These are phyloP conservation scores for Zapus hudsonius DNA, from an alignment of 2,113 vertebrate genomes.

Conservation along the genomic window DNA sequence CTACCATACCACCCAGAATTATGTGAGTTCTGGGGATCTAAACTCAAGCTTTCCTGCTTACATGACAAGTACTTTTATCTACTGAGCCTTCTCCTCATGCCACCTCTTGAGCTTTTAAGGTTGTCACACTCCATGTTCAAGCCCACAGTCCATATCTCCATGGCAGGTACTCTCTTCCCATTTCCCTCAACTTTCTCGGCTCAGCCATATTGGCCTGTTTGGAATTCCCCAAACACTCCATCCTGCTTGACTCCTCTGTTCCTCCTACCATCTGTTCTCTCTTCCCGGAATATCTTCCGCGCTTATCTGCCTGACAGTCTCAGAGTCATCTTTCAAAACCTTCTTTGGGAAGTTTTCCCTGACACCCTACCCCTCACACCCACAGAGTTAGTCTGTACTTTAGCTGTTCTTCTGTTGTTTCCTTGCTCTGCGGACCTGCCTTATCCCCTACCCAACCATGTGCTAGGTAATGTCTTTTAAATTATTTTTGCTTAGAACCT, in stretches of 20 bases:
- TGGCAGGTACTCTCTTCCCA: not conserved
- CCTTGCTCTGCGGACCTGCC: not conserved
- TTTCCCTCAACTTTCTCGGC: not conserved
- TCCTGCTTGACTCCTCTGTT: not conserved
- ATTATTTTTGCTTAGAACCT: not conserved
- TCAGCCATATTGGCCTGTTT: not conserved
- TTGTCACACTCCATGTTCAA: not conserved
- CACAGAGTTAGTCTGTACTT: not conserved
- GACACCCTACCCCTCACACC: not conserved
- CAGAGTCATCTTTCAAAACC: not conserved
- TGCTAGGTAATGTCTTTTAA: not conserved
- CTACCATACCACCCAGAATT: no score
- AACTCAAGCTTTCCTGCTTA: no score
- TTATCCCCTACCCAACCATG: not conserved
- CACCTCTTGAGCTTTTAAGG: no score
- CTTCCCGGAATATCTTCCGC: slow-evolving; percentile 14
- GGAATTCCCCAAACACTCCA: not conserved
- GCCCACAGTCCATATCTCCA: not conserved
- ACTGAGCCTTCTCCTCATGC: no score
- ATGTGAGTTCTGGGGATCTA: no score
- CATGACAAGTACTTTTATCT: no score
- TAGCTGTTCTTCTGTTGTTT: no score
- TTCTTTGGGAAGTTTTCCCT: not conserved
- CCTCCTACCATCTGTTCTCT: not conserved
- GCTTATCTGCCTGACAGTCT: not conserved